Conservation (phyloP, 2,888 invertebrate genomes). For the Mellilla xanthometata region DNA sequence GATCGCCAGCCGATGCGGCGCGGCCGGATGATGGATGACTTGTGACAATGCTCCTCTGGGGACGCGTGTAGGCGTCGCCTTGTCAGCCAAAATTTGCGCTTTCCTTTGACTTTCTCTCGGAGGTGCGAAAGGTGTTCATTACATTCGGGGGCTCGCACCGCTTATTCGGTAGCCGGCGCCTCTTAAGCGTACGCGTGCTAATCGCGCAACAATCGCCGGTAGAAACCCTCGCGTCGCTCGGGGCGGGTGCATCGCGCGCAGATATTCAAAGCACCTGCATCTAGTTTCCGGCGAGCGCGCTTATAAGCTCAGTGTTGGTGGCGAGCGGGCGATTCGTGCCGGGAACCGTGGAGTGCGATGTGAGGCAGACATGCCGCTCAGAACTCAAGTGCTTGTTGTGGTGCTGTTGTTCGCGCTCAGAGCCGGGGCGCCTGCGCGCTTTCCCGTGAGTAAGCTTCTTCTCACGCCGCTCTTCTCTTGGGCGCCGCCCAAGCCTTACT, state of each 20-base stretch:
- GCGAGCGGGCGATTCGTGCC: conserved; percentile 41
- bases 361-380: conserved; percentile 58
- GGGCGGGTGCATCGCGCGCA: conserved; percentile 58
- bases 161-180: conserved; percentile 78
- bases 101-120: conserved; percentile 81
- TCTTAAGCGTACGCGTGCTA: conserved; percentile 78
- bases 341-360: conserved; percentile 59
- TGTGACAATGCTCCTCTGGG: conserved; percentile 74
- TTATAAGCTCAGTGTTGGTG: conserved; percentile 60
- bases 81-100: conserved; percentile 80
- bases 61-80: conserved; percentile 74
- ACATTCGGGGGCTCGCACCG: conserved; percentile 73
- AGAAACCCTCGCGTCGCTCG: conserved; percentile 33
- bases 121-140: conserved; percentile 79
- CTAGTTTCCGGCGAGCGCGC: conserved; percentile 49
- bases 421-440: conserved; percentile 72
- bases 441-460: conserved; percentile 70
- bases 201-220: conserved; percentile 52
- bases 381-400: conserved; percentile 51
- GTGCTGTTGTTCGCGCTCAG: conserved; percentile 66
- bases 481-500: conserved; percentile 48
- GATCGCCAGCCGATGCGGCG: conserved; percentile 48
- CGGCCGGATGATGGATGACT: conserved; percentile 70
- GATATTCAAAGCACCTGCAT: conserved; percentile 81
- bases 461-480: conserved; percentile 65